Evolutionary conservation across 2,888 invertebrate species (phyloP), one percentile per base, ranked within the genome.

Genomic region (Ennomos erosarius): DNA sequence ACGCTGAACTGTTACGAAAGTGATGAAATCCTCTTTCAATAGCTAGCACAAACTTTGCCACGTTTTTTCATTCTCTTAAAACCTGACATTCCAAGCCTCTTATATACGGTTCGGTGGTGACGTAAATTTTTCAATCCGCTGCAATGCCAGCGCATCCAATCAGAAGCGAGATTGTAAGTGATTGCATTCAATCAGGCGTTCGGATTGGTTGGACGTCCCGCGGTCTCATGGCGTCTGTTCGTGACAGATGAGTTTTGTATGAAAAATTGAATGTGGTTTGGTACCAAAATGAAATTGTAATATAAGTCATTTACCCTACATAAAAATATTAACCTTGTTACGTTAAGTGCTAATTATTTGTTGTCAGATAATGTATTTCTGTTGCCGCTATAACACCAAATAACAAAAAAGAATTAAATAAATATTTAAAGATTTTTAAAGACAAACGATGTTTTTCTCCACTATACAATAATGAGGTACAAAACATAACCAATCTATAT

Each of bases 141-240:
- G 51, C 52, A 43, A 53, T 54, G 50, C 49, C 56, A 46, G 52
- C 43, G 43, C 47, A 60, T 55, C 59, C 59, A 56, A 61, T 61
- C 56, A 61, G 49, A 50, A 42, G 12, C 56, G 42, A 40, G 61
- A 56, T 57, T 51, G 59, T 60, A 55, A 61, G 61, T 54, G 61
- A 61, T 61, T 61, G 61, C 61, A 55, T 61, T 56, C 61, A 61
- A 56, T 61, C 61, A 56, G 10, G 10, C 42, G 36, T 40, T 45
- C 49, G 13, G 52, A 61, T 61, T 53, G 55, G 55, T 61, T 48
- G 52, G 55, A 46, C 51, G 43, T 43, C 10, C 40, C 48, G 51
- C 26, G 51, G 55, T 46, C 43, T 37, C 38, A 47, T 50, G 47
- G 51, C 55, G 42, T 9, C 13, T 33, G 44, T 39, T 53, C 45